Evolutionary conservation across 2,888 invertebrate genomes (phyloP), one percentile per base, ranked within the genome.

Genomic region (Ernsta delagoae): DNA sequence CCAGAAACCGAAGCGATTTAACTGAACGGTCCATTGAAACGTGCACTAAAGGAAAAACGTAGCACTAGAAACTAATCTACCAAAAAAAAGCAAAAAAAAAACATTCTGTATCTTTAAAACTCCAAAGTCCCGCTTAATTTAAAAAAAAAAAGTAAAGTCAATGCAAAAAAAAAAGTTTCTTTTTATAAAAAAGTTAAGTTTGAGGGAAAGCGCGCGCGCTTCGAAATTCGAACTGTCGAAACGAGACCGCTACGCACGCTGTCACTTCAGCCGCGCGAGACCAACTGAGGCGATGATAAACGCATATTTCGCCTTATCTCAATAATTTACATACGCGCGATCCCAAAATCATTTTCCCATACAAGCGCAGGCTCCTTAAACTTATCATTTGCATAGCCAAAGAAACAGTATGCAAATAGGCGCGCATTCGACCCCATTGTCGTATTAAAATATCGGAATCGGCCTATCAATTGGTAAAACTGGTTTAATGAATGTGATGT

Each of bases 381-480:
- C 80, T 82, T 72, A 81, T 80, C 79, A 92, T 92, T 92, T 89
- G 88, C 92, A 92, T 89, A 74, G 73, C 79, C 83, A 85, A 90
- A 91, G 90, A 87, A 89, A 87, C 83, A 85, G 77, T 90, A 92
- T 91, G 92, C 92, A 91, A 92, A 92, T 89, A 82, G 79, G 75
- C 76, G 78, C 78, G 81, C 82, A 86, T 86, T 84, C 83, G 75
- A 81, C 84, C 80, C 81, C 78, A 83, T 90, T 89, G 87, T 86
- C 77, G 78, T 85, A 83, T 83, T 88, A 91, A 87, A 87, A 88
- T 88, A 91, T 90, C 86, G 87, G 77, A 85, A 84, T 83, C 82
- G 79, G 78, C 80, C 86, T 86, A 90, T 92, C 91, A 90, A 93
- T 92, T 84, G 87, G 84, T 85, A 83, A 89, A 92, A 92, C 92